These are phyloP conservation scores for Palythoa grandis DNA, from an alignment of 92 coral and sea anemone species.

Conservation along the genomic window DNA sequence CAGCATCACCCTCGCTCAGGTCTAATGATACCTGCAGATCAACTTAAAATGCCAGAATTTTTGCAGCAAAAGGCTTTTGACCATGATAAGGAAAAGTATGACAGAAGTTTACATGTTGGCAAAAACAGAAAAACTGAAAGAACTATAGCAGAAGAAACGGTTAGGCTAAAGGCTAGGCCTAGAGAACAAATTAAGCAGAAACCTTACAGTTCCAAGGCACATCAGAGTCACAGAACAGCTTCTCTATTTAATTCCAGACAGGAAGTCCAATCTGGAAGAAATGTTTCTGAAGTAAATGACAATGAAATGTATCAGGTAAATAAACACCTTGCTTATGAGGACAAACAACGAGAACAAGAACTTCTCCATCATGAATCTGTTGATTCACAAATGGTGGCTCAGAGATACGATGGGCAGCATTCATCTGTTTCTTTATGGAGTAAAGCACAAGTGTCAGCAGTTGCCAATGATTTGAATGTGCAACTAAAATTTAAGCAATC, in stretches of 20 bases:
- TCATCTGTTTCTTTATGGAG: background rate
- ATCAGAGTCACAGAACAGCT: background rate
- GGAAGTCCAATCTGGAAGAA: conserved; percentile 5
- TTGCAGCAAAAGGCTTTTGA: conserved; percentile 29
- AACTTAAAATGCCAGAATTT: conserved; percentile 81
- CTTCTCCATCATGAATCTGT: background rate
- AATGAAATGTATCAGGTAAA: conserved; percentile 3
- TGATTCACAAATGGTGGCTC: background rate
- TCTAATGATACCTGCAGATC: conserved; percentile 73
- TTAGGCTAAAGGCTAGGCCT: conserved; percentile 37
- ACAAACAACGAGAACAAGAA: background rate
- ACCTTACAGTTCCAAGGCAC: background rate
- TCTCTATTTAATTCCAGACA: background rate
- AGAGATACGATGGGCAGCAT: background rate
- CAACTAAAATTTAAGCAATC: conserved; percentile 8
- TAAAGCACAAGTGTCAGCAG: conserved; percentile 34
- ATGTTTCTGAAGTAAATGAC: conserved; percentile 18
- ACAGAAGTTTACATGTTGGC: background rate
- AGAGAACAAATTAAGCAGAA: background rate
- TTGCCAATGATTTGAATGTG: conserved; percentile 26
- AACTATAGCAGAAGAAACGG: background rate
- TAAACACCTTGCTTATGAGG: background rate
- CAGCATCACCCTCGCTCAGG: conserved; percentile 49
- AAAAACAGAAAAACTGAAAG: background rate
- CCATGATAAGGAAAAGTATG: background rate